A percentile compares a stretch with the other conserved stretches of the same genome.
Evolutionary conservation across 2,888 invertebrate species (phyloP).

Genomic region (Hyalella azteca): DNA sequence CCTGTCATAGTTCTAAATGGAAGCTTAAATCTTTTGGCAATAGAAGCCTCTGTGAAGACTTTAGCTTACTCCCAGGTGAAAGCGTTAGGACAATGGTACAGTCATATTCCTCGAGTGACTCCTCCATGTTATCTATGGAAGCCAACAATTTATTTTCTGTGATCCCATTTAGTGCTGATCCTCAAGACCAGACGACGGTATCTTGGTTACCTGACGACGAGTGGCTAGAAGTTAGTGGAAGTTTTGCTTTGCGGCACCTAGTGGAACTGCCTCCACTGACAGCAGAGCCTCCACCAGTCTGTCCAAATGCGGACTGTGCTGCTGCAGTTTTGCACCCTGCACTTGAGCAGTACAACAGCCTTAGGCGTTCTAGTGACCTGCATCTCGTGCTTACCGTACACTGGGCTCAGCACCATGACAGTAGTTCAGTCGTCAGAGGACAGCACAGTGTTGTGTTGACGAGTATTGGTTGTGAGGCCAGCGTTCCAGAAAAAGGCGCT

Average conservation of each 20-base stretch:
- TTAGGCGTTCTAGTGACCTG: conserved; percentile 38
- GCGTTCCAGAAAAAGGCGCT: conserved; percentile 31
- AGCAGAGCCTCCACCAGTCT: conserved; percentile 44
- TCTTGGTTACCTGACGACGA: background rate
- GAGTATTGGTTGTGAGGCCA: conserved; percentile 38
- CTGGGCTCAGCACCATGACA: conserved; percentile 16
- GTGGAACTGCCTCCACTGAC: conserved; percentile 42
- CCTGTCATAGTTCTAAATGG: background rate
- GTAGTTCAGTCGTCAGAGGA: conserved; percentile 24
- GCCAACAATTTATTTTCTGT: background rate
- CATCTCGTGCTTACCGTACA: conserved; percentile 49
- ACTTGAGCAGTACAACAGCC: conserved; percentile 40
- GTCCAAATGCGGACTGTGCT: conserved; percentile 46
- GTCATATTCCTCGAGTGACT: background rate
- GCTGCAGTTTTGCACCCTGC: conserved; percentile 45
- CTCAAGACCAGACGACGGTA: background rate
- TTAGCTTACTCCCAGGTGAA: background rate
- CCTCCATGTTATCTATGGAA: background rate
- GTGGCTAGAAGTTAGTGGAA: background rate
- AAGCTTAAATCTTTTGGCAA: background rate
- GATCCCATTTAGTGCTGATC: background rate
- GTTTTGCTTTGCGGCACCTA: conserved; percentile 47
- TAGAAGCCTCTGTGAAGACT: background rate
- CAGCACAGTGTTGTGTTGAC: conserved; percentile 50
- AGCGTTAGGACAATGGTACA: conserved; percentile 17